Evolutionary conservation across 2,888 invertebrate genomes (phyloP), one percentile per base, ranked within the genome.

Genomic region (Thereva unica): DNA sequence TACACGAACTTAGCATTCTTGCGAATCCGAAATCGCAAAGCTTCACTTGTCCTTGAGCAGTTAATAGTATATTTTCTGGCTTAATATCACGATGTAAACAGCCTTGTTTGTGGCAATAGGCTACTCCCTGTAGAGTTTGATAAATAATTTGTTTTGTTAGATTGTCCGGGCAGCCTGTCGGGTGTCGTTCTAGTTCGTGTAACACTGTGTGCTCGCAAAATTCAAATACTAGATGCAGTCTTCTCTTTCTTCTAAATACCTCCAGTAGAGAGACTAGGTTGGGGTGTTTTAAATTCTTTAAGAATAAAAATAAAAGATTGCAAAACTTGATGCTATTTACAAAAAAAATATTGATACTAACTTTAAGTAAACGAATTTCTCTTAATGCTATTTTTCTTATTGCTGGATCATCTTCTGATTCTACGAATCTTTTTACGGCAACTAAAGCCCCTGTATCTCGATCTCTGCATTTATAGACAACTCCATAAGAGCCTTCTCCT

Each of bases 11-110:
- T 76, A 99, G 86, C 86, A 97, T 92, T 75, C 99, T 86, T 0
- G 99, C 99, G 82, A 99, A 99, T 59, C 99, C 99, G 82, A 99
- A 99, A 82, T 99, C 98, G 78, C 81, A 99, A 3, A 99, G 84
- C 81, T 99, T 99, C 69, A 99, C 95, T 64, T 96, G 91, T 0
- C 97, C 97, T 69, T 91, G 91, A 65, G 89, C 86, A 9, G 96
- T 97, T 66, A 99, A 87, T 63, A 99, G 85, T 69, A 99, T 98
- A 81, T 99, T 99, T 84, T 99, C 99, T 0, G 99, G 99, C 80
- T 99, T 99, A 49, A 99, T 96, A 79, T 99, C 97, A 52, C 97
- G 86, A 78, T 97, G 97, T 76, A 97, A 93, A 81, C 95, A 95
- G 79, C 95, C 80, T 82, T 97, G 93, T 67, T 92, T 88, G 83